These are phyloP conservation scores for Gobiocypris rarus DNA, from an alignment of 2,113 vertebrate species.

Conservation along the genomic window DNA sequence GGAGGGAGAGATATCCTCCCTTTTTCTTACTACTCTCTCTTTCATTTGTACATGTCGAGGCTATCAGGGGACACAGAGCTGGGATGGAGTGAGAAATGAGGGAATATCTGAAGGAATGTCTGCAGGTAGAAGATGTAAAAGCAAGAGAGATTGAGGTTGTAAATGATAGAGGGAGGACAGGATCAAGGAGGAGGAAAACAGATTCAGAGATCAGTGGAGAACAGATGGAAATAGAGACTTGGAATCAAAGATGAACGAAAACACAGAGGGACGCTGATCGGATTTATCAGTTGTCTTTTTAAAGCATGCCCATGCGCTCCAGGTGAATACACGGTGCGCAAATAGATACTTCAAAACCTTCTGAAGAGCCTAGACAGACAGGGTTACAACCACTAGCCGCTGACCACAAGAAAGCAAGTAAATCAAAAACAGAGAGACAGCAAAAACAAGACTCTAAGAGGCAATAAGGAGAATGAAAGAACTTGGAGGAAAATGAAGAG, in stretches of 20 bases:
- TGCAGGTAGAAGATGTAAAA: conserved; percentile 13
- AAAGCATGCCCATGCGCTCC: background rate
- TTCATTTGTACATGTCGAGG: conserved; percentile 11
- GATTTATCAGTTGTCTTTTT: conserved; percentile 25
- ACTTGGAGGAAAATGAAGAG: background rate
- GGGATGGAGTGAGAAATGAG: conserved; percentile 37
- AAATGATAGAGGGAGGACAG: conserved; percentile 25
- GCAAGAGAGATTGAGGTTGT: conserved; percentile 21
- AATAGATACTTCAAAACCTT: conserved; percentile 22
- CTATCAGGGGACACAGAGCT: conserved; percentile 43
- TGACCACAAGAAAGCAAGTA: conserved; percentile 18
- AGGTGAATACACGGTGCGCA: background rate
- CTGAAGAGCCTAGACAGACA: conserved; percentile 13
- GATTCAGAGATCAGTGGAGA: conserved; percentile 9
- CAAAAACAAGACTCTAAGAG: conserved; percentile 4
- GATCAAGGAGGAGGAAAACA: conserved; percentile 21
- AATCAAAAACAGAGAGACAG: conserved; percentile 17
- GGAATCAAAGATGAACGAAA: conserved; percentile 27
- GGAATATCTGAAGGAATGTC: background rate
- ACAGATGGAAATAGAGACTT: conserved; percentile 24
- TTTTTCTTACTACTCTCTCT: background rate
- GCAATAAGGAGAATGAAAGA: conserved; percentile 1
- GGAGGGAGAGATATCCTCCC: background rate
- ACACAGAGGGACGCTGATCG: conserved; percentile 5
- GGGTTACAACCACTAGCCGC: background rate